Percentiles rank a stretch among this genome's conserved stretches.
Evolutionary conservation across 2,113 vertebrate species (phyloP).

Genomic region (Triplophysa siluroides): DNA sequence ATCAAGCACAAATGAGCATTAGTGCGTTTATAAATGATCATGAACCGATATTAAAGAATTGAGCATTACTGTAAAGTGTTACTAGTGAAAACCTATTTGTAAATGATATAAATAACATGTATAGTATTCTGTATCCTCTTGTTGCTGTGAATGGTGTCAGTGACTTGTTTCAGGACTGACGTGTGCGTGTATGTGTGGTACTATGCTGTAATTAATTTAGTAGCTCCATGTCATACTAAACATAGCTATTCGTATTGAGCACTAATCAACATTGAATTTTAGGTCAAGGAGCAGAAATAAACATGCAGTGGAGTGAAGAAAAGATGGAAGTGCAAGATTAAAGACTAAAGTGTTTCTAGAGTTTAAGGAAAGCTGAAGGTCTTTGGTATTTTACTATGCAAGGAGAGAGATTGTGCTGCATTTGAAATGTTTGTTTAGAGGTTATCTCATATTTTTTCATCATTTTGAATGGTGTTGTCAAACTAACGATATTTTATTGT

Average conservation of each 20-base stretch:
- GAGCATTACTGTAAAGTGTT: too few relatives aligned
- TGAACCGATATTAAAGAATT: too few relatives aligned
- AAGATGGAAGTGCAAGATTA: not conserved
- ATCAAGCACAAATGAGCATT: too few relatives aligned
- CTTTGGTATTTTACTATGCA: slow-evolving; percentile 39
- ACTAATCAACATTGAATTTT: not conserved
- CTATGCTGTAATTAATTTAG: not conserved
- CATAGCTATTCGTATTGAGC: not conserved
- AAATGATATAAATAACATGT: slow-evolving; percentile 40
- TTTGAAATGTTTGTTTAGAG: not conserved
- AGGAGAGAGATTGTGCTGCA: slow-evolving; percentile 1
- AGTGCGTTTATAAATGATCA: too few relatives aligned
- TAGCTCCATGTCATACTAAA: slow-evolving; percentile 6
- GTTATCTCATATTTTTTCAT: not conserved
- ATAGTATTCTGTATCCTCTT: slow-evolving; percentile 33
- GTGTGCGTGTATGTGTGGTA: not conserved
- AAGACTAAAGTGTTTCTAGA: not conserved
- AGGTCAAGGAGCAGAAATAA: not conserved
- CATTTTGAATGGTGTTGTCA: not conserved
- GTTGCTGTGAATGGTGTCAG: slow-evolving; percentile 29
- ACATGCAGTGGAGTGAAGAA: not conserved
- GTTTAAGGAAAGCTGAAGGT: not conserved
- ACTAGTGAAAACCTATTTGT: not conserved
- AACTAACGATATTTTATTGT: slow-evolving; percentile 1
- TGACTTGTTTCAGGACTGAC: not conserved